phyloP scores from a whole-genome alignment of 2,113 vertebrate species.

The Malurus melanocephalus region DNA sequence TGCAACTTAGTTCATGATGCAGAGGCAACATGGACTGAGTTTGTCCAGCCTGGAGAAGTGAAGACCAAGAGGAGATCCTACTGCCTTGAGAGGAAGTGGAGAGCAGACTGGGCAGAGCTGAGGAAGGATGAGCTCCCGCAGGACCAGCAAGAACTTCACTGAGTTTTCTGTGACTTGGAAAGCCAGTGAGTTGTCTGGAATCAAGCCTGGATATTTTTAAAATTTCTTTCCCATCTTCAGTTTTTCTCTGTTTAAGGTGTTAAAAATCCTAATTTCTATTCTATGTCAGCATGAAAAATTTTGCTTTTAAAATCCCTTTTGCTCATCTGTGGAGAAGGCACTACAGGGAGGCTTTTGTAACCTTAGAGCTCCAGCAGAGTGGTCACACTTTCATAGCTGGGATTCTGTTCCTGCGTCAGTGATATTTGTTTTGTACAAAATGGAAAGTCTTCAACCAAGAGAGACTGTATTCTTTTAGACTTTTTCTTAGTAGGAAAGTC shows the following conservation, averaged over 20 bases:
- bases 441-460: neutral
- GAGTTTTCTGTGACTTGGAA: neutral
- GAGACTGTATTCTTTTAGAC: neutral
- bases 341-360: neutral
- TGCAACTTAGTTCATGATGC: neutral
- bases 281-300: neutral
- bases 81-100: neutral
- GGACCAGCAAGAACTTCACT: neutral
- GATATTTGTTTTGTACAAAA: neutral
- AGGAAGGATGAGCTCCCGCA: neutral
- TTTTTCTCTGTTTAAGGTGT: neutral
- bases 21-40: fast-evolving
- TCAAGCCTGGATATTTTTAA: neutral
- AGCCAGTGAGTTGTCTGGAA: neutral
- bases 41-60: neutral
- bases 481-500: neutral
- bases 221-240: neutral
- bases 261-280: neutral
- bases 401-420: neutral
- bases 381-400: neutral
- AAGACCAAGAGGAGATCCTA: neutral
- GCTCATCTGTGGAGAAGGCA: neutral
- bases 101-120: neutral
- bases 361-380: neutral
- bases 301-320: neutral